Conservation (phyloP, 2,797 vertebrate genomes). For the Tarsius wallacei region DNA sequence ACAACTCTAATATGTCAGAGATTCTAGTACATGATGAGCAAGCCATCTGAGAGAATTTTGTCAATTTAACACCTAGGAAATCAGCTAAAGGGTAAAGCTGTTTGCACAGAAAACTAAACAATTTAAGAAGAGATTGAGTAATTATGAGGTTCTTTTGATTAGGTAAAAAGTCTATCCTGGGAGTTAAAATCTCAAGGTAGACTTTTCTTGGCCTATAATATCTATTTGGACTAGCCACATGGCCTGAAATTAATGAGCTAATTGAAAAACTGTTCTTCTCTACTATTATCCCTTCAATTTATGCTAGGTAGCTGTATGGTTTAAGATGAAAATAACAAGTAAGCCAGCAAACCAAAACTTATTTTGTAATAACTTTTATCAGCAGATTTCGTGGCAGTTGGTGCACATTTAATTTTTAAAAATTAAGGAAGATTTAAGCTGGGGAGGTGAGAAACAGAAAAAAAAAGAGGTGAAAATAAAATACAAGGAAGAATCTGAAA, state of each 20-base stretch:
- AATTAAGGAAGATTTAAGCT: neutral
- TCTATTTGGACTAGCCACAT: conserved; percentile 43
- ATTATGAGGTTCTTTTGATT: conserved; percentile 72
- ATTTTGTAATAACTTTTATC: conserved; percentile 9
- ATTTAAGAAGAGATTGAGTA: conserved; percentile 28
- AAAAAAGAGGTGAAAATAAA: neutral
- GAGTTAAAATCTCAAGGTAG: conserved; percentile 61
- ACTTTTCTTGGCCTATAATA: conserved; percentile 21
- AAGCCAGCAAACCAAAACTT: neutral
- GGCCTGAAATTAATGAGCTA: conserved; percentile 45
- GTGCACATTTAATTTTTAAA: neutral
- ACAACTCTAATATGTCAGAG: neutral
- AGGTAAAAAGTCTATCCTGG: conserved; percentile 52
- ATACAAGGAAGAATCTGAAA: conserved; percentile 8
- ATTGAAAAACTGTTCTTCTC: conserved; percentile 36
- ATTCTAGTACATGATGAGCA: neutral
- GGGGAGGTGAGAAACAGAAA: neutral
- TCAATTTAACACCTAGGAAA: conserved; percentile 65
- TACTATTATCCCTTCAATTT: neutral
- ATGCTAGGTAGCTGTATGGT: neutral
- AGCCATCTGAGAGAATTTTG: conserved; percentile 39
- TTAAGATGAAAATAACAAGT: conserved; percentile 44
- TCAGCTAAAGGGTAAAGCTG: conserved; percentile 60
- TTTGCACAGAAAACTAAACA: conserved; percentile 68
- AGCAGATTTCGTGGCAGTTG: neutral